Percentiles rank a stretch among this genome's conserved stretches.
These are phyloP conservation scores for Cartodere bifasciata DNA, from an alignment of 2,888 invertebrate genomes.

Conservation along the genomic window DNA sequence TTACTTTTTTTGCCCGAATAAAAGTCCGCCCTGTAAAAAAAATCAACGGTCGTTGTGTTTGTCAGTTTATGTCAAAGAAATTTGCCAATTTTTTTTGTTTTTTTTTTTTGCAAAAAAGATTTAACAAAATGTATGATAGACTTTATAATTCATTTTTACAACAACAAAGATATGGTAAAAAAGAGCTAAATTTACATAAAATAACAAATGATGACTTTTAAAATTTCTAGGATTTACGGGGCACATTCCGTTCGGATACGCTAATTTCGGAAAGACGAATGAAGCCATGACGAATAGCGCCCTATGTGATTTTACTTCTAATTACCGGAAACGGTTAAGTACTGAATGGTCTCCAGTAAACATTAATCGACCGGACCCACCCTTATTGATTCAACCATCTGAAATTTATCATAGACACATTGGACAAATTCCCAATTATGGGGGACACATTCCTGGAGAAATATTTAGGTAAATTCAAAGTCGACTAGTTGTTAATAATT, in stretches of 20 bases:
- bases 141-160: slow-evolving; percentile 29
- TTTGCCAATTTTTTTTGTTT: slow-evolving; percentile 1
- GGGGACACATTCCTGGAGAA: slow-evolving; percentile 65
- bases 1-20: too few relatives aligned
- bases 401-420: slow-evolving; percentile 62
- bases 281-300: slow-evolving; percentile 57
- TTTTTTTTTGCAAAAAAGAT: too few relatives aligned
- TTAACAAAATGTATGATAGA: slow-evolving; percentile 27
- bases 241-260: slow-evolving; percentile 53
- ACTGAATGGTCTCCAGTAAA: slow-evolving; percentile 64
- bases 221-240: slow-evolving; percentile 45
- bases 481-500: too few relatives aligned
- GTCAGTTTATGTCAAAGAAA: slow-evolving; percentile 1
- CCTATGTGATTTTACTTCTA: slow-evolving; percentile 61
- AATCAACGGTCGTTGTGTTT: too few relatives aligned
- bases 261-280: slow-evolving; percentile 49
- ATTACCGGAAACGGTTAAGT: slow-evolving; percentile 57
- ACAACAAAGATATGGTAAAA: slow-evolving; percentile 24
- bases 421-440: slow-evolving; percentile 64
- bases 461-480: slow-evolving; percentile 50
- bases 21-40: too few relatives aligned
- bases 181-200: slow-evolving; percentile 2
- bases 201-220: slow-evolving; percentile 1
- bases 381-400: slow-evolving; percentile 37
- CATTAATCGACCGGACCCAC: slow-evolving; percentile 40